phyloP scores from a whole-genome alignment of 2,797 vertebrate genomes.

The Pterois miles region DNA sequence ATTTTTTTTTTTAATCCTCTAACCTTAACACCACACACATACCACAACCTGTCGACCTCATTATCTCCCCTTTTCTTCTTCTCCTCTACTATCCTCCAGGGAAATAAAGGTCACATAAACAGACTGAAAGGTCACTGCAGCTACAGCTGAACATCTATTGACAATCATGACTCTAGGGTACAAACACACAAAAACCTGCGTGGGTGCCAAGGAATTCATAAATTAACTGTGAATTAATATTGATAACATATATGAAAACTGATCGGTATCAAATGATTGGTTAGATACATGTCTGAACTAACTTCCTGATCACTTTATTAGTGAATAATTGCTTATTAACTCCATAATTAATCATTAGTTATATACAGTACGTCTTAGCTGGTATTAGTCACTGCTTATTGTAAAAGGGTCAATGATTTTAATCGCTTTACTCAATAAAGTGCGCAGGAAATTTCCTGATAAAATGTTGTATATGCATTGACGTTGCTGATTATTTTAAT shows the following conservation, averaged over 20 bases:
- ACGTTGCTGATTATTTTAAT: neutral
- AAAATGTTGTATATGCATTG: neutral
- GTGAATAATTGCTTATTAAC: neutral
- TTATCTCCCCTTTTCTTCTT: neutral
- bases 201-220: neutral
- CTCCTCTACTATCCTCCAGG: neutral
- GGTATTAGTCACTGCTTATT: neutral
- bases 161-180: neutral
- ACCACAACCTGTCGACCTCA: neutral
- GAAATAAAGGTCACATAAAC: slow-evolving; percentile 28
- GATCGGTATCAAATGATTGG: neutral
- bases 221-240: neutral
- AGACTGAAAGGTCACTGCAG: neutral
- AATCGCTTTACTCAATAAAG: neutral
- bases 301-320: neutral
- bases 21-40: neutral
- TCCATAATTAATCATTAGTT: neutral
- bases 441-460: neutral
- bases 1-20: neutral
- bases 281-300: neutral
- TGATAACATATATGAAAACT: neutral
- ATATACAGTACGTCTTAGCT: neutral
- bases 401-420: neutral
- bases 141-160: neutral
- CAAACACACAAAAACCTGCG: neutral